phyloP scores from a whole-genome alignment of 2,797 vertebrate species.

The Atherinosoma microstoma region DNA sequence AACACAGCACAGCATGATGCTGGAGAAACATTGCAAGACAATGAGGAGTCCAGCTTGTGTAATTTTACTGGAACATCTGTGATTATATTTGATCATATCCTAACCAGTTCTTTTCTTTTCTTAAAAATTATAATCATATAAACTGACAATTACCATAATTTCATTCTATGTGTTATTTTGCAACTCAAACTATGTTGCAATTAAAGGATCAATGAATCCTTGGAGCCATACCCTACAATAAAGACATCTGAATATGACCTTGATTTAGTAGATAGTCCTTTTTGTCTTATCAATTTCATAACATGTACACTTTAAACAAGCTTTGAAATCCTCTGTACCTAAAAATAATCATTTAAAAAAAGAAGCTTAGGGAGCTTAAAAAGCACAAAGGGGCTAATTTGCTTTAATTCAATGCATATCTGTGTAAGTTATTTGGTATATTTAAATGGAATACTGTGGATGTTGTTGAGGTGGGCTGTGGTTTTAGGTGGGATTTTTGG shows the following conservation, averaged over 20 bases:
- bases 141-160: neutral
- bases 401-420: too few relatives aligned
- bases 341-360: neutral
- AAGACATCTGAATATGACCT: neutral
- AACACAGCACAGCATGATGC: constrained; percentile 37
- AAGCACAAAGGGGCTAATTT: neutral
- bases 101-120: neutral
- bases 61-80: constrained; percentile 26
- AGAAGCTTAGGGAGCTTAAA: neutral
- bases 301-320: constrained; percentile 2
- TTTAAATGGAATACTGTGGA: too few relatives aligned
- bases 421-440: too few relatives aligned
- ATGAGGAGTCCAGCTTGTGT: constrained; percentile 34
- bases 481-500: too few relatives aligned
- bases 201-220: neutral
- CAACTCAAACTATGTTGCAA: neutral
- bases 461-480: too few relatives aligned
- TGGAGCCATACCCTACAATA: neutral
- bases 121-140: neutral
- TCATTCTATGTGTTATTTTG: neutral
- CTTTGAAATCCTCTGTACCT: constrained; percentile 3
- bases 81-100: constrained; percentile 2
- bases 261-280: neutral
- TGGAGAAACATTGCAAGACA: constrained; percentile 33
- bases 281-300: neutral